Conservation (phyloP, 2,113 vertebrate genomes). For the Python bivittatus region DNA sequence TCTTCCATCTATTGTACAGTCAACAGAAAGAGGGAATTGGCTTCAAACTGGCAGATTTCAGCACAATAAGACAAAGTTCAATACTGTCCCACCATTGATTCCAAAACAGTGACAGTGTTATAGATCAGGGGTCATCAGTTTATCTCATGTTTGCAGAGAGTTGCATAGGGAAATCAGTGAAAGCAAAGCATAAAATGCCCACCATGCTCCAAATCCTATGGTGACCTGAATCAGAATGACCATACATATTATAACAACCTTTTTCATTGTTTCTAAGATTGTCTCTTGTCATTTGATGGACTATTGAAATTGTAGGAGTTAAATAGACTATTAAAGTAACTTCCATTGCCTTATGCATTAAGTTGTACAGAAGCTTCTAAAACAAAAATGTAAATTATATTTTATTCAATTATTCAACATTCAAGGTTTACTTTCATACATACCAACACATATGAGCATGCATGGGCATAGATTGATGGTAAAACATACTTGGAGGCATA, state of each 20-base stretch:
- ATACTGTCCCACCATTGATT: neutral
- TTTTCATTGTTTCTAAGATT: neutral
- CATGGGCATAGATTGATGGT: neutral
- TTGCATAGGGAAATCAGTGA: neutral
- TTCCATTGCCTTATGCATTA: neutral
- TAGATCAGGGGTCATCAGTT: neutral
- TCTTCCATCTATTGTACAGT: neutral
- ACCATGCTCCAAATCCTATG: neutral
- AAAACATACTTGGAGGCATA: neutral
- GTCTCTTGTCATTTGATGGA: neutral
- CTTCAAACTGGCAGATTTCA: neutral
- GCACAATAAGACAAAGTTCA: neutral
- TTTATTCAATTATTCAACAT: neutral
- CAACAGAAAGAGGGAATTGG: neutral
- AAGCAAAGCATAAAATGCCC: neutral
- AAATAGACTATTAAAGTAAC: neutral
- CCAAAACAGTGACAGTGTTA: neutral
- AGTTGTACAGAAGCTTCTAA: neutral
- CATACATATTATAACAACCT: neutral
- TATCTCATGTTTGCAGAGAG: neutral
- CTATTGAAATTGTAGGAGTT: neutral
- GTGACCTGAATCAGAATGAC: neutral
- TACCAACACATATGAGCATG: neutral
- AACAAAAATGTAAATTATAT: neutral
- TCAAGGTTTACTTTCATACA: neutral